Evolutionary conservation across 2,888 invertebrate species (phyloP), one percentile per base, ranked within the genome.

Genomic region (Polymixis flavicincta): DNA sequence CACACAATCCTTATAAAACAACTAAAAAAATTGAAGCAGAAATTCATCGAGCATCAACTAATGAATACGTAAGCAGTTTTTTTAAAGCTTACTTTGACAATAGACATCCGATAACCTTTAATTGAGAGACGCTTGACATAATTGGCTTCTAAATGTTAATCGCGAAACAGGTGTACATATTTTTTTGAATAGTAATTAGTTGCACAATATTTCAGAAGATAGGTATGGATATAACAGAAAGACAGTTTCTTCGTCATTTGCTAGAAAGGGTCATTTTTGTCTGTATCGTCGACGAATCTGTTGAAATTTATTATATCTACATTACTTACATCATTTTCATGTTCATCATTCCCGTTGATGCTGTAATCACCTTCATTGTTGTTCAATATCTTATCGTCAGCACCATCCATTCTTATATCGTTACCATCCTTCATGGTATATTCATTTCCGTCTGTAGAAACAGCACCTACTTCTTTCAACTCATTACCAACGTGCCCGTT

Each of bases 291-390:
- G 5, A 25, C 6, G 13, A 11, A 52, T 54, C 48, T 60, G 22
- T 63, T 52, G 17, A n/a, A 70, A 52, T 32, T n/a, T 19, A 8
- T 45, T 72, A n/a, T 19, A 52, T 14, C 14, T 57, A 71, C n/a
- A 32, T 55, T 74, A 93, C 94, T 93, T 87, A 94, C 94, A 72
- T 92, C 91, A 71, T 88, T 87, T 50, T 89, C 92, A 42, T 87
- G 87, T 55, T 89, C 88, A 64, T 89, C 90, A 73, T 88, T 88
- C 32, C 86, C 91, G 82, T 92, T 91, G 32, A 90, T 70, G 74
- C 77, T 74, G 60, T 88, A 92, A 28, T 90, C 92, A 42, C 82
- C 90, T 71, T 88, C 88, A 50, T 90, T 88, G 75, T 84, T 90
- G 37, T 85, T 87, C 19, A 88, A 64, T 55, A 87, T 89, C 54